Evolutionary conservation across 2,888 invertebrate species (phyloP), one percentile per base, ranked within the genome.

Genomic region (Ariolimax columbianus): DNA sequence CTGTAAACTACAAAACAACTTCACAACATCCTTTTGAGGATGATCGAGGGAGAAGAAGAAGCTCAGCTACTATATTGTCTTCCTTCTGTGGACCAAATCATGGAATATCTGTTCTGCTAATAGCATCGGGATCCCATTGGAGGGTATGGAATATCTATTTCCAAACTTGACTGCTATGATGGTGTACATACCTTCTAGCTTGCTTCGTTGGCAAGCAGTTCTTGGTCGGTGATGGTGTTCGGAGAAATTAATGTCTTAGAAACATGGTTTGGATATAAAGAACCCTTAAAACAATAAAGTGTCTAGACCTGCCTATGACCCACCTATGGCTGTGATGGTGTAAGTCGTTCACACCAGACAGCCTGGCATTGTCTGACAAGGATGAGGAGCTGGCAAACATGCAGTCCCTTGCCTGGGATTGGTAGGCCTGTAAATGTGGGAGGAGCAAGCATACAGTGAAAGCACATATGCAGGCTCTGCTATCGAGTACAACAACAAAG

Each of bases 361-460:
- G 51, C 59, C 82, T 43, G 84, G 66, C 47, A 30, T 75, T 72
- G n/a, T 87, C 84, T 36, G 78, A 68, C n/a, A 86, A 55, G 14
- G 88, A 88, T 3, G 80, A 47, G 14, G 77, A 36, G 66, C 88
- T 88, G 33, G 87, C 63, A 30, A 70, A 77, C 40, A 86, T 77
- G 23, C 82, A 85, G 66, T 88, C 88, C 51, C 77, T 70, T 30
- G 85, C 83, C 63, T 86, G 88, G 77, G 86, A 82, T 75, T 91
- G 90, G 87, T 92, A 92, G 17, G 93, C 92, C 93, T 93, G 91
- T 33, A 90, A 55, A 88, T 70, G 66, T 66, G 51, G 43, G 33
- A 75, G 47, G 33, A 47, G 33, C 75, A 51, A 30, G 75, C 33
- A 51, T 51, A 51, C 51, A 75, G 19, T 51, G 6, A 36, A 51